Percentiles rank a stretch among this genome's conserved stretches.
Conservation (phyloP, 2,888 invertebrate genomes). For the Phasia obesa region DNA sequence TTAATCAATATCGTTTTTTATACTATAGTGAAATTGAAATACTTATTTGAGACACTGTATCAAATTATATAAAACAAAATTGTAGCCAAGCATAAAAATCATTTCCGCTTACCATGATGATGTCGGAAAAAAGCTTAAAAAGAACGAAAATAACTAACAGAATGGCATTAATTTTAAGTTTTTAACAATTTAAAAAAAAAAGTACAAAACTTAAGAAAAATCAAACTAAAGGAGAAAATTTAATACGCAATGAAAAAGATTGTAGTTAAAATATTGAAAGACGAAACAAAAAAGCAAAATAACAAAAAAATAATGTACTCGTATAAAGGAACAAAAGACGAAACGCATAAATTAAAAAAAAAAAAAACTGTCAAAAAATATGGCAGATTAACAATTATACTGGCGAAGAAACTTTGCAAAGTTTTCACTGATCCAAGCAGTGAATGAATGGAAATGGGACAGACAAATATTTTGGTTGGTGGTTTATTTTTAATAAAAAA, state of each 20-base stretch:
- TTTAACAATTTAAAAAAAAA: constrained; percentile 13
- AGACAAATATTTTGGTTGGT: neutral
- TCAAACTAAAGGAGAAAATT: constrained; percentile 16
- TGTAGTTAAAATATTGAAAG: constrained; percentile 46
- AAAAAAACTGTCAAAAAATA: constrained; percentile 42
- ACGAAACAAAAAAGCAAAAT: constrained; percentile 20
- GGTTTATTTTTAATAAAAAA: neutral
- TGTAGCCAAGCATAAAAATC: constrained; percentile 42
- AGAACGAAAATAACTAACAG: constrained; percentile 25
- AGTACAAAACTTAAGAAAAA: constrained; percentile 14
- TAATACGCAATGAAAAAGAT: constrained; percentile 48
- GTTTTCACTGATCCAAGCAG: neutral
- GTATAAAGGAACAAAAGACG: neutral
- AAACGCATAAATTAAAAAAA: constrained; percentile 46
- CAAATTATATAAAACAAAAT: neutral
- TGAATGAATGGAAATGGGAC: neutral
- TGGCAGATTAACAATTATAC: constrained; percentile 18
- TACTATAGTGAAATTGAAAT: neutral
- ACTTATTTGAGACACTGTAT: neutral
- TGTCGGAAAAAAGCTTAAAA: neutral
- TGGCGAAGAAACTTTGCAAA: constrained; percentile 20
- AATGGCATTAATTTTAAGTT: constrained; percentile 56
- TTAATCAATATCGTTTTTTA: neutral
- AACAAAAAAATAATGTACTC: neutral
- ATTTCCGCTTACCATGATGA: constrained; percentile 54